A percentile compares a stretch with the other conserved stretches of the same genome.
Conservation (phyloP, 1,140 invertebrate species). For the Holcopasites calliopsidis region DNA sequence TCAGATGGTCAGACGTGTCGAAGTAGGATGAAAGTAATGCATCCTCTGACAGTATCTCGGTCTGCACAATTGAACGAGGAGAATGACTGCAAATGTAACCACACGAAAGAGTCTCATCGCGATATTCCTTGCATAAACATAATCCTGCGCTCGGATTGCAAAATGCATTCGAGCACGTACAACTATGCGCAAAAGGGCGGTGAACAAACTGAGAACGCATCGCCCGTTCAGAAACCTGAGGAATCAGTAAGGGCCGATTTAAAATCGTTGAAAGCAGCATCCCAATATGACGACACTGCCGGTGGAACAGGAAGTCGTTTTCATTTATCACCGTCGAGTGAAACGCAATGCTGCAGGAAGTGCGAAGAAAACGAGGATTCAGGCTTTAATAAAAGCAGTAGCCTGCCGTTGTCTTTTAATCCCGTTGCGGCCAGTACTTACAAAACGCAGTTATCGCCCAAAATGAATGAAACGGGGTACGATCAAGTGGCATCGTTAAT, state of each 20-base stretch:
- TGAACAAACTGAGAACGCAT: background rate
- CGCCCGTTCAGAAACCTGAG: background rate
- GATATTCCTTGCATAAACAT: constrained; percentile 37
- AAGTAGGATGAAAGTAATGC: background rate
- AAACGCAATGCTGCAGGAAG: background rate
- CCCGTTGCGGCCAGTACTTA: background rate
- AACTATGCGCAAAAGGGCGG: background rate
- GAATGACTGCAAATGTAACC: background rate
- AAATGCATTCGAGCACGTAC: background rate
- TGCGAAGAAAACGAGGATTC: background rate
- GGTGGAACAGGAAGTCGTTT: background rate
- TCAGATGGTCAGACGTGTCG: background rate
- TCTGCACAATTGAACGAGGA: background rate
- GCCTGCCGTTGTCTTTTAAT: too few relatives aligned
- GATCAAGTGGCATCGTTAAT: too few relatives aligned
- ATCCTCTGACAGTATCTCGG: background rate
- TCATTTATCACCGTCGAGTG: background rate
- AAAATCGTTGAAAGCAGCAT: too few relatives aligned
- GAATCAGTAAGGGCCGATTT: background rate
- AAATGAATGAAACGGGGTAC: background rate
- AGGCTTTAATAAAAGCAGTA: background rate
- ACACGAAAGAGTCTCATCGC: background rate
- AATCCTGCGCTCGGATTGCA: constrained; percentile 12
- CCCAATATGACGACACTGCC: background rate
- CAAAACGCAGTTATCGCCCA: background rate